Conservation (phyloP, 2,888 invertebrate species). For the Chrysolina americana region DNA sequence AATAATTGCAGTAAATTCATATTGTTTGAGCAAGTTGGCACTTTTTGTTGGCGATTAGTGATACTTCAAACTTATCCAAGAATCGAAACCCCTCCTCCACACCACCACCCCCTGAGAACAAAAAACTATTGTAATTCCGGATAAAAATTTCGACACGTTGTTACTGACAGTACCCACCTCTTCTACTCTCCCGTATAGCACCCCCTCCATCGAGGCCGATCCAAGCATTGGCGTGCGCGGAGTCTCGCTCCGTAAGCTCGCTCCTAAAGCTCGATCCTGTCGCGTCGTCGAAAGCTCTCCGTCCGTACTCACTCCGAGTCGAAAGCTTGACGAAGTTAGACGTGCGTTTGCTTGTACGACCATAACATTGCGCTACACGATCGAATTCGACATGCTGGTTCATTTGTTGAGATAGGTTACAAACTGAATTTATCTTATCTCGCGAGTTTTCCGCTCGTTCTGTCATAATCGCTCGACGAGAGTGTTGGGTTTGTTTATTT, state of each 20-base stretch:
- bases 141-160: slow-evolving; percentile 63
- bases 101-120: neutral
- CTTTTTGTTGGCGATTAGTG: too few relatives aligned
- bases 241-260: slow-evolving; percentile 38
- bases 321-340: slow-evolving; percentile 42
- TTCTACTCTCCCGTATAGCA: slow-evolving; percentile 60
- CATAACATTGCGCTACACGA: slow-evolving; percentile 26
- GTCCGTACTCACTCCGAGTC: slow-evolving; percentile 49
- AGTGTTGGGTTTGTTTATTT: slow-evolving; percentile 40
- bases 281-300: slow-evolving; percentile 37
- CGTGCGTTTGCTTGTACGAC: slow-evolving; percentile 25
- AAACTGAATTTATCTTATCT: neutral
- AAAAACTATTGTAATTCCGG: slow-evolving; percentile 24
- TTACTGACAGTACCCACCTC: slow-evolving; percentile 62
- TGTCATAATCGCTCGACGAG: slow-evolving; percentile 43
- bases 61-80: neutral
- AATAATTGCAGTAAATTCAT: too few relatives aligned
- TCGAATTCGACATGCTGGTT: slow-evolving; percentile 26
- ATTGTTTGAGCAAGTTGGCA: too few relatives aligned
- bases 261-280: slow-evolving; percentile 41
- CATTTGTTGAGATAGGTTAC: slow-evolving; percentile 47
- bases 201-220: slow-evolving; percentile 57
- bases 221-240: slow-evolving; percentile 54
- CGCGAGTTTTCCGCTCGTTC: slow-evolving; percentile 17
- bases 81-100: neutral